Conservation (phyloP, 2,888 invertebrate genomes). For the Sthenelais limicola region DNA sequence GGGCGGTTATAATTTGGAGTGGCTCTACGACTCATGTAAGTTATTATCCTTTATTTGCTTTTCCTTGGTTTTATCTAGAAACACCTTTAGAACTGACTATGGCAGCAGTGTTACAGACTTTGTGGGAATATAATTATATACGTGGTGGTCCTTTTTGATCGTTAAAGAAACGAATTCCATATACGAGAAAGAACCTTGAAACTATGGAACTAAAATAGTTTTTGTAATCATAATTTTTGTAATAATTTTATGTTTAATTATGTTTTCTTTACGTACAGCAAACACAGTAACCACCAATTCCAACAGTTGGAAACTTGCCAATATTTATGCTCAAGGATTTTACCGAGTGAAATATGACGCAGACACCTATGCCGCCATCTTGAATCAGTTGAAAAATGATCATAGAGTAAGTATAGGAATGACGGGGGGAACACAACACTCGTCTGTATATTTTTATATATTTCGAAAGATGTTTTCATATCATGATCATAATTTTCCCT, state of each 20-base stretch:
- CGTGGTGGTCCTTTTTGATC: not conserved
- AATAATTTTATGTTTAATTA: not conserved
- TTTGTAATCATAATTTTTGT: not conserved
- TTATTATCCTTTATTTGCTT: too few species aligned
- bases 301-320: constrained; percentile 20
- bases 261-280: not conserved
- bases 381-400: constrained; percentile 4
- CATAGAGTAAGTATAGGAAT: constrained; percentile 17
- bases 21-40: too few species aligned
- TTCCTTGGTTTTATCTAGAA: too few species aligned
- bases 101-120: not conserved
- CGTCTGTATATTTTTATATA: not conserved
- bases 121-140: not conserved
- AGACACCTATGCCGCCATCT: not conserved
- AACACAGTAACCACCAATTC: not conserved
- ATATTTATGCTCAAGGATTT: constrained; percentile 18
- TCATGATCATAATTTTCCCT: too few species aligned
- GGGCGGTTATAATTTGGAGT: not conserved
- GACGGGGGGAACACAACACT: too few species aligned
- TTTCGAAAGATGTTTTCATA: too few species aligned
- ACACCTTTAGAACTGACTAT: too few species aligned
- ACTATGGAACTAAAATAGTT: too few species aligned
- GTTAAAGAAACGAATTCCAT: not conserved
- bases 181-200: too few species aligned
- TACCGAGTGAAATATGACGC: constrained; percentile 26